A percentile compares a stretch with the other conserved stretches of the same genome.
phyloP scores from a whole-genome alignment of 2,113 vertebrate genomes.

The Accipiter cooperii region DNA sequence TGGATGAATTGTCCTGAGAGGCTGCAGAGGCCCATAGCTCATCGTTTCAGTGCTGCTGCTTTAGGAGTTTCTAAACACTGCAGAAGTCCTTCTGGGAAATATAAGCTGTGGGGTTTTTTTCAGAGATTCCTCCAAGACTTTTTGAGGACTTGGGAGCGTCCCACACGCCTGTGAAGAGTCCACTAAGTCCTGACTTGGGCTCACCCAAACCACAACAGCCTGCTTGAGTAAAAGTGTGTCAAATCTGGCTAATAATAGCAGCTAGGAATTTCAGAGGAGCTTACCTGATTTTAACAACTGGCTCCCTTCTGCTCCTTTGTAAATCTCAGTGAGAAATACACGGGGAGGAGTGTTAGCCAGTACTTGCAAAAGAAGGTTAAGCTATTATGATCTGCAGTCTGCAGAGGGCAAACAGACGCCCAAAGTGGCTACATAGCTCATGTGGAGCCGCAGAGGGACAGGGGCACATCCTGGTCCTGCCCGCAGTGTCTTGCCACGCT shows the following conservation, averaged over 20 bases:
- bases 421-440: fast-evolving
- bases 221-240: background rate
- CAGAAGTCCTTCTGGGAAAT: background rate
- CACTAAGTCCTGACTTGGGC: background rate
- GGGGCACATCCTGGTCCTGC: background rate
- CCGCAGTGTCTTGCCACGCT: fast-evolving
- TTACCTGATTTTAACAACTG: background rate
- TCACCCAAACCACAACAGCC: background rate
- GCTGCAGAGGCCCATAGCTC: background rate
- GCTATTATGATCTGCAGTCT: background rate
- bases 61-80: background rate
- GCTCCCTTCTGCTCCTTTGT: background rate
- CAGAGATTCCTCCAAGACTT: background rate
- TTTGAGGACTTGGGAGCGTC: background rate
- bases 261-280: background rate
- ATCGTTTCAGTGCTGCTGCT: background rate
- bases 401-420: background rate
- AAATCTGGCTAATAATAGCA: background rate
- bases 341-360: background rate
- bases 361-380: background rate
- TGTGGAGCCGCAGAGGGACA: background rate
- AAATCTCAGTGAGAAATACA: background rate
- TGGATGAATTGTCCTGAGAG: background rate
- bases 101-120: background rate
- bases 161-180: fast-evolving